Evolutionary conservation across 2,888 invertebrate species (phyloP), one percentile per base, ranked within the genome.

Genomic region (Blastobasis adustella): DNA sequence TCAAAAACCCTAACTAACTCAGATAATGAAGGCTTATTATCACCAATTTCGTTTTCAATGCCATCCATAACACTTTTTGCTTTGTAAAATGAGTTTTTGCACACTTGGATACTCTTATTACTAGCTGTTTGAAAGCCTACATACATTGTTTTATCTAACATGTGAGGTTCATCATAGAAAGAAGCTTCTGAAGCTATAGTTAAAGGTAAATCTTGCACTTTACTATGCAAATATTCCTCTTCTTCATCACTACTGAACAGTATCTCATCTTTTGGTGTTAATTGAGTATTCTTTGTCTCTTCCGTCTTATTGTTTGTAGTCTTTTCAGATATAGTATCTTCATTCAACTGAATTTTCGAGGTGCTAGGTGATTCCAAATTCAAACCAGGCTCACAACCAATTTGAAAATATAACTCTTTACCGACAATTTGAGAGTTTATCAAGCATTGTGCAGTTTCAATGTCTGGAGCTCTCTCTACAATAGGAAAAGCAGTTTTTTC

Each of bases 161-260:
- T 62, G 54, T 70, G 61, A 46, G 70, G 57, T 50, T 72, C 56
- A 8, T 78, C 63, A 54, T 73, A 68, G 57, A 74, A 76, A 5
- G 77, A 79, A 1, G 74, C 78, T 62, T 79, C 73, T 58, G 84
- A 63, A 1, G 73, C 74, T 66, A 78, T 79, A 6, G 85, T 84
- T 6, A 80, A 62, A n/a, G 83, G 81, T 42, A 83, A 57, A 44
- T 81, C 74, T 58, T 72, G 61, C 5, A 62, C 55, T 49, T 68
- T 58, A 60, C 67, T 69, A 37, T 71, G 61, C 37, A 62, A 44
- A 50, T 63, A 66, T 48, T 69, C 67, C 51, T 65, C 62, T 66
- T 84, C 85, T 68, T 88, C 87, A 65, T 86, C 86, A 62, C 83
- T 84, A 49, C 82, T 86, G 51, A 87, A 85, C 23, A 86, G 55